These are phyloP conservation scores for Armadillidium nasatum DNA, from an alignment of 1,140 invertebrate genomes.

Conservation along the genomic window DNA sequence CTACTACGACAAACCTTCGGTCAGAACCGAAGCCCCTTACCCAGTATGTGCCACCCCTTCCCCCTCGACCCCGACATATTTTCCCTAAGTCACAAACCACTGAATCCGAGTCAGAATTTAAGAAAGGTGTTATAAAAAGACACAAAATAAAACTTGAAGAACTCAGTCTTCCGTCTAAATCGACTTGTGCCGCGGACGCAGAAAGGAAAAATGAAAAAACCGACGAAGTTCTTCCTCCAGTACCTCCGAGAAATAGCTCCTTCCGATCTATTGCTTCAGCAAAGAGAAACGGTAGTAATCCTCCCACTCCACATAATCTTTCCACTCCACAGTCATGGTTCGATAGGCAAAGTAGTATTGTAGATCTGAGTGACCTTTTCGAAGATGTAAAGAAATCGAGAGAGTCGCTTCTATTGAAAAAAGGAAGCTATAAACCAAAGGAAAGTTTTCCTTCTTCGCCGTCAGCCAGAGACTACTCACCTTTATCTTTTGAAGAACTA, in stretches of 20 bases:
- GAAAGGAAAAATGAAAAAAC: background rate
- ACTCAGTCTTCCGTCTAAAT: background rate
- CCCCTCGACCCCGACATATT: background rate
- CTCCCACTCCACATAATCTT: no score
- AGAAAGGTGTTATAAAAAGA: background rate
- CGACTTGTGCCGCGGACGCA: background rate
- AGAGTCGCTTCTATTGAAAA: background rate
- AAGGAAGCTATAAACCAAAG: background rate
- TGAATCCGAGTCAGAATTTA: background rate
- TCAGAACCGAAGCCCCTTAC: background rate
- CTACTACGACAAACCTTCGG: background rate
- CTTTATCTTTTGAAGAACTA: no score
- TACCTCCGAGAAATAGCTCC: background rate
- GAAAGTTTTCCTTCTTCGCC: background rate
- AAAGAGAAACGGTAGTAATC: background rate
- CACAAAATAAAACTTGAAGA: no score
- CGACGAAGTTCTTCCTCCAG: background rate
- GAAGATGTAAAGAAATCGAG: background rate
- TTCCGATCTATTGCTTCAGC: background rate
- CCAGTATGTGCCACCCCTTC: background rate
- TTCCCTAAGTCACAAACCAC: background rate
- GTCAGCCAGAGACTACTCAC: no score
- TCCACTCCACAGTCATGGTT: no score
- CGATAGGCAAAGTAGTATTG: background rate
- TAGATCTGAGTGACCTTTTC: background rate